phyloP scores from a whole-genome alignment of 2,797 vertebrate genomes.

The Eulemur coronatus region DNA sequence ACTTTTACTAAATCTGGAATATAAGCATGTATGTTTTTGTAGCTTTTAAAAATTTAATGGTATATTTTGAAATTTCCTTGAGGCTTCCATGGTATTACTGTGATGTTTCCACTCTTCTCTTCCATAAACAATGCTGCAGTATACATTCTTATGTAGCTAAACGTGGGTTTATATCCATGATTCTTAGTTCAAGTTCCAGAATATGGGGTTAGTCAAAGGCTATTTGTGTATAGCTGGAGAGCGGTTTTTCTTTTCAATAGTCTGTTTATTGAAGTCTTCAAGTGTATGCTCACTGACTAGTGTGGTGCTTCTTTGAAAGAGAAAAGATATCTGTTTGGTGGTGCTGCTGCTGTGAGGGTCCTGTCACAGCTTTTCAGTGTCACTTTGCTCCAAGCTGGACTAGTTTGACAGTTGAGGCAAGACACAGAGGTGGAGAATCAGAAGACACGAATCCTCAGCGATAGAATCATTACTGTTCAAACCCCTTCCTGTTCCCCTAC shows the following conservation, averaged over 20 bases:
- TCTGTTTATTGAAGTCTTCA: background rate
- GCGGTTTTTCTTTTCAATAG: background rate
- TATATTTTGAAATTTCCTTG: background rate
- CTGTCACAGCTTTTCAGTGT: background rate
- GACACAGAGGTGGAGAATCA: background rate
- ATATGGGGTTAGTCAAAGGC: background rate
- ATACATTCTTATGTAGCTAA: background rate
- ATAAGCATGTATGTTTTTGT: background rate
- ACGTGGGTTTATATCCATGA: background rate
- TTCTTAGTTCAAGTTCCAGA: background rate
- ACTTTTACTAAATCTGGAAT: background rate
- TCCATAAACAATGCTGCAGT: background rate
- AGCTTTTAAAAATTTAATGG: background rate
- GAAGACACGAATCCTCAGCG: background rate
- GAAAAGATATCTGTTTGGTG: background rate
- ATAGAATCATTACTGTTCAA: background rate
- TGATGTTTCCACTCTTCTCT: background rate
- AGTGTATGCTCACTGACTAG: background rate
- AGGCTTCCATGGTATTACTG: background rate
- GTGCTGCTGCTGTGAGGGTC: background rate
- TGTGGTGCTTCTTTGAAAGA: background rate
- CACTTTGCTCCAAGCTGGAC: background rate
- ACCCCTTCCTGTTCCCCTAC: rapidly evolving
- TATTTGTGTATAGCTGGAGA: background rate
- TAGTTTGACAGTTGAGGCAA: background rate